These are phyloP conservation scores for Hybognathus amarus DNA, from an alignment of 2,797 vertebrate genomes.

Conservation along the genomic window DNA sequence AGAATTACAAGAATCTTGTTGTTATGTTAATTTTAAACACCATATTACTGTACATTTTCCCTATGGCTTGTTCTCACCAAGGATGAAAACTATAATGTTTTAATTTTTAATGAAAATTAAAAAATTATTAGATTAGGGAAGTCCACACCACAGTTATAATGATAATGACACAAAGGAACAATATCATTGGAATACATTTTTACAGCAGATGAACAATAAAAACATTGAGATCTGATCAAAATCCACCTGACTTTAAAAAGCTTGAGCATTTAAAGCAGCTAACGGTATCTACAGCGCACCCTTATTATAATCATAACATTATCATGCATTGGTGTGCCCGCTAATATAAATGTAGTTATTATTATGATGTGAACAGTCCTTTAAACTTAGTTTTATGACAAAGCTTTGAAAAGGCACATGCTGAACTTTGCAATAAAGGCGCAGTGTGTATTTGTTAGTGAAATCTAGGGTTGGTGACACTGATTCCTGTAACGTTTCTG, in stretches of 20 bases:
- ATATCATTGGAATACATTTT: background rate
- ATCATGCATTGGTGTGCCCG: background rate
- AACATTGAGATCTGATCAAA: background rate
- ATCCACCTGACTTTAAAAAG: background rate
- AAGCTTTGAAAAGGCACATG: background rate
- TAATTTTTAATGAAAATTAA: too few species aligned
- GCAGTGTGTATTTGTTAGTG: too few species aligned
- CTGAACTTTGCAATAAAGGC: background rate
- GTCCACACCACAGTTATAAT: background rate
- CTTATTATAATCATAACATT: background rate
- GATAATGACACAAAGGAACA: too few species aligned
- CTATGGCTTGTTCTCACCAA: background rate
- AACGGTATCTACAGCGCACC: background rate
- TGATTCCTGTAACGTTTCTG: too few species aligned
- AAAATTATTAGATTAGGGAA: background rate
- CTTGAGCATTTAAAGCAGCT: background rate
- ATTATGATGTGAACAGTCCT: background rate
- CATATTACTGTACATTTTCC: background rate
- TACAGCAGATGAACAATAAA: background rate
- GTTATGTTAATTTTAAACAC: background rate
- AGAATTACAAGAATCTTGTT: background rate
- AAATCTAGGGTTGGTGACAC: too few species aligned
- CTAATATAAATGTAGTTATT: background rate
- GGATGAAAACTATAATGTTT: background rate
- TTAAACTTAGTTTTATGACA: background rate